Evolutionary conservation across 2,797 vertebrate genomes (phyloP).

Genomic region (Gymnothorax reevesii): DNA sequence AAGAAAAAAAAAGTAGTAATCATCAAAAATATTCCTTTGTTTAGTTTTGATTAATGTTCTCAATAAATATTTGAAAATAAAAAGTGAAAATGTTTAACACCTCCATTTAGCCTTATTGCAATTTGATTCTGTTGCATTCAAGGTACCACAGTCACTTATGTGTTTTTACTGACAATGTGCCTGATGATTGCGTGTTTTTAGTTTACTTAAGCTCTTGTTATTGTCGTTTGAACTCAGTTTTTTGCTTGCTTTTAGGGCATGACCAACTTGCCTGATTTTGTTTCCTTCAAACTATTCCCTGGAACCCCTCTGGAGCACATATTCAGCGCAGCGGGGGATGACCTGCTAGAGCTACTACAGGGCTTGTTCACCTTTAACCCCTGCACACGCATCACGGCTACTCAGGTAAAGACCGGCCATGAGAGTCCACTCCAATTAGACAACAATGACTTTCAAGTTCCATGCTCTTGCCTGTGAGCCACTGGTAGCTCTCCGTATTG

Average conservation of each 20-base stretch:
- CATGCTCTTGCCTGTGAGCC: too few relatives aligned
- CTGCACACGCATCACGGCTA: constrained; percentile 74
- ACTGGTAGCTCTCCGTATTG: too few relatives aligned
- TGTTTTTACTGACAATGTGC: too few relatives aligned
- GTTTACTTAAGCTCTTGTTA: not conserved
- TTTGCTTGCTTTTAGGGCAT: constrained; percentile 76
- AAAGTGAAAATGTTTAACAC: too few relatives aligned
- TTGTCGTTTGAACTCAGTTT: not conserved
- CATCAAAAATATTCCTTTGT: too few relatives aligned
- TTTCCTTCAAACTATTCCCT: constrained; percentile 92
- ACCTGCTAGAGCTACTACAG: constrained; percentile 86
- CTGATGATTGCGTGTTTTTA: not conserved
- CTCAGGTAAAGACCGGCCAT: constrained; percentile 67
- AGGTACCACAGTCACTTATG: too few relatives aligned
- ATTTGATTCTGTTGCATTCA: too few relatives aligned
- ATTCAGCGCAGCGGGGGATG: constrained; percentile 94
- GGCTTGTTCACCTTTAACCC: constrained; percentile 93
- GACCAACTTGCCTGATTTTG: constrained; percentile 90
- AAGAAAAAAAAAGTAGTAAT: too few relatives aligned
- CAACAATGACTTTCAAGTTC: too few relatives aligned
- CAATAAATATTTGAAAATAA: too few relatives aligned
- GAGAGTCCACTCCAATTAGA: not conserved
- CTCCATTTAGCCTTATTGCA: too few relatives aligned
- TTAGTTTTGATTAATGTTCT: too few relatives aligned
- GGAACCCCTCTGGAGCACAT: constrained; percentile 92